Conservation (phyloP, 2,113 vertebrate genomes). For the Anser brachyrhynchus region DNA sequence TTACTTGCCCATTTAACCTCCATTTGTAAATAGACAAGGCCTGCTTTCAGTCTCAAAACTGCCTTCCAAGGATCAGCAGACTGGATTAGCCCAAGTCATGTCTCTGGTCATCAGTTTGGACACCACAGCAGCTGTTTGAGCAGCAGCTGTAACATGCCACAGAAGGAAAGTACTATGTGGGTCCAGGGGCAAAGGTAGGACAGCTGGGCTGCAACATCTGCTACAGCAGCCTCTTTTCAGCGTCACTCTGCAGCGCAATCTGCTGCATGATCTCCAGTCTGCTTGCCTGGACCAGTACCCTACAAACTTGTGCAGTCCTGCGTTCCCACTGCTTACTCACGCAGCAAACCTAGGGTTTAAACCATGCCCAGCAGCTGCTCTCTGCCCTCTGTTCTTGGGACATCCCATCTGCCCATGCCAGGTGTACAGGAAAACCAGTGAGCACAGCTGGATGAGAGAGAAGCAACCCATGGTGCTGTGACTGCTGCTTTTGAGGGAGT, state of each 20-base stretch:
- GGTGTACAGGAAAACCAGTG: neutral
- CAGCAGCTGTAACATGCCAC: neutral
- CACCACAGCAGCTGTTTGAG: accelerated
- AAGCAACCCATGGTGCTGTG: neutral
- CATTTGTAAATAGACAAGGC: neutral
- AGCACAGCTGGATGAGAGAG: neutral
- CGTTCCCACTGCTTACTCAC: neutral
- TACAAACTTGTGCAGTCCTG: neutral
- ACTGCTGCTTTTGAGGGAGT: neutral
- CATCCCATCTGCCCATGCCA: neutral
- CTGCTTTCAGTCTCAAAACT: neutral
- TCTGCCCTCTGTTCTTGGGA: neutral
- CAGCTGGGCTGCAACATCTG: neutral
- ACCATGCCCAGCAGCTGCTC: neutral
- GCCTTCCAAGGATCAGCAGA: neutral
- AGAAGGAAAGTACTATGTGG: neutral
- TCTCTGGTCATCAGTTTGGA: neutral
- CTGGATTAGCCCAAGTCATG: neutral
- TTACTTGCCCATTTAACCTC: neutral
- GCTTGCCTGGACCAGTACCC: neutral
- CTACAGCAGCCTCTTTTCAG: neutral
- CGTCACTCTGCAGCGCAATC: neutral
- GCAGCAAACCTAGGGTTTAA: neutral
- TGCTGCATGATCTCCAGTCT: neutral
- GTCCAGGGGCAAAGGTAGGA: neutral